Conservation (phyloP, 2,888 invertebrate genomes). For the Eudemis profundana region DNA sequence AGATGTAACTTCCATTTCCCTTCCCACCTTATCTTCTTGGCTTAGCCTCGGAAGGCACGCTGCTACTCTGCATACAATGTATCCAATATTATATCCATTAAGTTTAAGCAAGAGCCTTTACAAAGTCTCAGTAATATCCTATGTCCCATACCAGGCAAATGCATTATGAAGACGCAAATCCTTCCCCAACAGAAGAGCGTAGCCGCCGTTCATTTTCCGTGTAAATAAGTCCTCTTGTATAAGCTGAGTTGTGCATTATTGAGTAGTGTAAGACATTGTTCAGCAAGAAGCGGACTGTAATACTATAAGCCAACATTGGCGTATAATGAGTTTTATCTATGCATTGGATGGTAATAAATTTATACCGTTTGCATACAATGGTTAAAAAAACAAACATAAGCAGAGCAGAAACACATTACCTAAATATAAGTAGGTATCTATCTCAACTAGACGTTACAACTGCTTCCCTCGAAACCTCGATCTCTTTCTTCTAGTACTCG, state of each 20-base stretch:
- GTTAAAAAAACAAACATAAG: no score
- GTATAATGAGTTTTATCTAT: neutral
- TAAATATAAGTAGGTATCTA: no score
- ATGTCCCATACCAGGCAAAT: constrained; percentile 15
- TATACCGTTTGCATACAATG: no score
- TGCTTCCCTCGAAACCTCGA: no score
- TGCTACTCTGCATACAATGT: constrained; percentile 2
- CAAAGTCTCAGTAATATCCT: constrained; percentile 30
- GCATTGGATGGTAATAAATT: neutral
- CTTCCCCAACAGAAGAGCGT: neutral
- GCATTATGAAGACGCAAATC: constrained; percentile 15
- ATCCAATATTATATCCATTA: constrained; percentile 14
- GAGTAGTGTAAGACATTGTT: constrained; percentile 21
- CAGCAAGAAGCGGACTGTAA: neutral
- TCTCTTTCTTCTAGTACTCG: no score
- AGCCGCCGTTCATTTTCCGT: neutral
- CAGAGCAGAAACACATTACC: no score
- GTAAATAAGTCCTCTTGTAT: neutral
- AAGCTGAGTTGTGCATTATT: constrained; percentile 5
- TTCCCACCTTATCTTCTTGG: neutral
- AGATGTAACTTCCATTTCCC: no score
- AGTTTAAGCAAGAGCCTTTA: constrained; percentile 14
- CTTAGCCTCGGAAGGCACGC: neutral
- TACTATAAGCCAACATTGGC: neutral
- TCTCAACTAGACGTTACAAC: no score